These are phyloP conservation scores for Adela reaumurella DNA, from an alignment of 2,888 invertebrate genomes.

Conservation along the genomic window DNA sequence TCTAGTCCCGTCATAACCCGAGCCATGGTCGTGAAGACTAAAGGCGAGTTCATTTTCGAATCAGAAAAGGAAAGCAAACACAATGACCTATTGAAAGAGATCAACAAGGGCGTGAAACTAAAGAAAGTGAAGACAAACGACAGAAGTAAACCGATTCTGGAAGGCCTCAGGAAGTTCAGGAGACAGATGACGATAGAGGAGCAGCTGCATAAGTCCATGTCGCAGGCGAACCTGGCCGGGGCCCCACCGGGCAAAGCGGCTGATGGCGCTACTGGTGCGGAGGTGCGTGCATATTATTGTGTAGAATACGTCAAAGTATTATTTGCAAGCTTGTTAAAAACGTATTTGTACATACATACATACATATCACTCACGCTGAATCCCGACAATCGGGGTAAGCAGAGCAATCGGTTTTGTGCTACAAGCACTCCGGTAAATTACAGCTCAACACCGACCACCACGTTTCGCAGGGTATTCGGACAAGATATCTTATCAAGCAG, in stretches of 20 bases:
- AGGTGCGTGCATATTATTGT: background rate
- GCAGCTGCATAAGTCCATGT: conserved; percentile 79
- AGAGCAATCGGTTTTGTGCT: no score
- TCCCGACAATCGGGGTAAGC: no score
- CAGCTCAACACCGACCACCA: no score
- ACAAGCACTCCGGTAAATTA: no score
- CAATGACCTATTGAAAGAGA: conserved; percentile 77
- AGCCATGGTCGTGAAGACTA: conserved; percentile 63
- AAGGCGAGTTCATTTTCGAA: conserved; percentile 81
- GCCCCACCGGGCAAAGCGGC: conserved; percentile 36
- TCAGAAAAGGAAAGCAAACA: conserved; percentile 79
- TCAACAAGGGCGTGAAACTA: conserved; percentile 71
- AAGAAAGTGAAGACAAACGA: conserved; percentile 79
- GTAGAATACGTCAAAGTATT: no score
- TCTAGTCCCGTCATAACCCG: conserved; percentile 59
- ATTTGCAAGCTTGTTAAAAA: no score
- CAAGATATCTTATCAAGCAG: no score
- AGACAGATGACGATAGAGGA: conserved; percentile 89
- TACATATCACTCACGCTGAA: no score
- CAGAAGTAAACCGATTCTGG: conserved; percentile 78
- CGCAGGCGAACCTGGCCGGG: conserved; percentile 59
- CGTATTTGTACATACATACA: no score
- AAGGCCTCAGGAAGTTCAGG: conserved; percentile 81
- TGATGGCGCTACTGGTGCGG: background rate
- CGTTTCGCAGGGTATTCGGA: no score